Evolutionary conservation across 1,140 invertebrate species (phyloP).

Genomic region (Papilio aristodemus): DNA sequence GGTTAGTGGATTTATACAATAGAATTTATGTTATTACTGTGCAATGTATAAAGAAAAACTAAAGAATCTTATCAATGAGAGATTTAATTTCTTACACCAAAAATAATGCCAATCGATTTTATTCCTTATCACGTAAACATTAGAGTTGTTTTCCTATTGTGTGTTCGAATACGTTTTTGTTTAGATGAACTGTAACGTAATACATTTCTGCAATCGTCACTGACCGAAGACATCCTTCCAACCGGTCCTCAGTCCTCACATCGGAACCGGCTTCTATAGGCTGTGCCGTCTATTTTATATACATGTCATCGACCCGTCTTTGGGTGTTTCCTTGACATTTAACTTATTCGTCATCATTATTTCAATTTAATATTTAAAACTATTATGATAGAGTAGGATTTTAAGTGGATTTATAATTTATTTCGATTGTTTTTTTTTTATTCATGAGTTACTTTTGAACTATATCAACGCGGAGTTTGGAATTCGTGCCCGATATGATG

Average conservation of each 20-base stretch:
- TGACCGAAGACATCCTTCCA: slow-evolving; percentile 38
- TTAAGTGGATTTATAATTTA: too few relatives aligned
- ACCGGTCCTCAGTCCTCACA: slow-evolving; percentile 35
- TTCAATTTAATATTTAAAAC: too few relatives aligned
- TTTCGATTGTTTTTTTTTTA: too few relatives aligned
- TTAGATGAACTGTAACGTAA: slow-evolving; percentile 28
- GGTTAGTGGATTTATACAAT: background rate
- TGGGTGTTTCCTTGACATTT: background rate
- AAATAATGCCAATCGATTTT: background rate
- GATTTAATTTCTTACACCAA: background rate
- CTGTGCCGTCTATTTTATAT: slow-evolving; percentile 9
- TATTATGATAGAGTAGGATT: too few relatives aligned
- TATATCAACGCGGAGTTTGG: too few relatives aligned
- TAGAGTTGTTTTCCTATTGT: background rate
- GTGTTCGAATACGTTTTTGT: slow-evolving; percentile 14
- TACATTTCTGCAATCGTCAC: slow-evolving; percentile 25
- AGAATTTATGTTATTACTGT: background rate
- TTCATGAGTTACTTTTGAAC: too few relatives aligned
- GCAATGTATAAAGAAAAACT: background rate
- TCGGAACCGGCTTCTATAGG: slow-evolving; percentile 35
- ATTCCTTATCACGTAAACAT: background rate
- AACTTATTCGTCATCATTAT: too few relatives aligned
- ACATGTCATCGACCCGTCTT: slow-evolving; percentile 6
- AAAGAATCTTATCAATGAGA: slow-evolving; percentile 18
- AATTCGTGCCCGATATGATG: too few relatives aligned